Evolutionary conservation across 2,113 vertebrate species (phyloP).

Genomic region (Peromyscus leucopus): DNA sequence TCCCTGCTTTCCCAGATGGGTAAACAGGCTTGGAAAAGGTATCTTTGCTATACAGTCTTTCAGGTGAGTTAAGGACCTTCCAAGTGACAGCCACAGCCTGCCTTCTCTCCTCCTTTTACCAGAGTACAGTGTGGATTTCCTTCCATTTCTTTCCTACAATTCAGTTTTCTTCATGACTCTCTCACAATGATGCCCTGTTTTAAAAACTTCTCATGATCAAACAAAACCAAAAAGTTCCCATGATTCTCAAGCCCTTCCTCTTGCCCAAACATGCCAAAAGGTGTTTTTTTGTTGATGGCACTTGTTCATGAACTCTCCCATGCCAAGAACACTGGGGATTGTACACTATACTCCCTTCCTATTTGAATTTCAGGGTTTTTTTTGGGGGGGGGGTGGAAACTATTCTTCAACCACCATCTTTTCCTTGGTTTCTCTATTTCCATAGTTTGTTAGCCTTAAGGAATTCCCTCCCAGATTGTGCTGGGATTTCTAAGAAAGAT

Average conservation of each 20-base stretch:
- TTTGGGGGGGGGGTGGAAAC: background rate
- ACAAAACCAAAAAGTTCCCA: background rate
- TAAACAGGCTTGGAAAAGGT: background rate
- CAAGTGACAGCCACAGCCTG: background rate
- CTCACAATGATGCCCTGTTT: background rate
- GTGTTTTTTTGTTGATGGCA: background rate
- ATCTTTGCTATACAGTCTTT: background rate
- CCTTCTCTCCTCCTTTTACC: background rate
- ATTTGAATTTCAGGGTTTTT: background rate
- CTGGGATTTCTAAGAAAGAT: background rate
- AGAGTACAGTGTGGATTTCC: background rate
- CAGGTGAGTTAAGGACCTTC: background rate
- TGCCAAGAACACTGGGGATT: background rate
- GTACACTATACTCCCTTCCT: background rate
- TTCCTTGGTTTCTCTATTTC: slow-evolving; percentile 40
- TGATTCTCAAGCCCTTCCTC: background rate
- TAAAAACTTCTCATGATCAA: background rate
- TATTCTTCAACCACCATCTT: background rate
- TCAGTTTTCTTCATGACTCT: background rate
- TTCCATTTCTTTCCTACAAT: background rate
- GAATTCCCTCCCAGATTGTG: background rate
- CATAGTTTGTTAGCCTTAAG: background rate
- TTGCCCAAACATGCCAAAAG: background rate
- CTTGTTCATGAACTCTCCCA: background rate
- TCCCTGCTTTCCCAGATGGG: background rate